Percentiles rank a stretch among this genome's conserved stretches.
Evolutionary conservation across 2,888 invertebrate genomes (phyloP).

Genomic region (Diachrysia chrysitis): DNA sequence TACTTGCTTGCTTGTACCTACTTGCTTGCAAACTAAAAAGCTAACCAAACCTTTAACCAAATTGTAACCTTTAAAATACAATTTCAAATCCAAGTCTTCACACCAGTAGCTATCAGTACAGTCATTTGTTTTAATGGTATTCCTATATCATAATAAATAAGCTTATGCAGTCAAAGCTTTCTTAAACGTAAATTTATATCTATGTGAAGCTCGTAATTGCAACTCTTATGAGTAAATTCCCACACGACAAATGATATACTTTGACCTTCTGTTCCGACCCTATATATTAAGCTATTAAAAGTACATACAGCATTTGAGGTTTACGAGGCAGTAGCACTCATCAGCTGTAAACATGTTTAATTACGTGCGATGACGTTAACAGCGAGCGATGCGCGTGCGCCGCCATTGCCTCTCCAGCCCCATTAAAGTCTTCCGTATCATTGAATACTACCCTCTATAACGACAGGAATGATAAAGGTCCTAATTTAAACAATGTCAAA

Average conservation of each 20-base stretch:
- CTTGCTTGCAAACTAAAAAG: too few species aligned
- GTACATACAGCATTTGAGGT: conserved; percentile 14
- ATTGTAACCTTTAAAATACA: too few species aligned
- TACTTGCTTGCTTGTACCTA: too few species aligned
- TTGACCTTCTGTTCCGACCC: conserved; percentile 20
- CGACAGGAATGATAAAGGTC: neutral
- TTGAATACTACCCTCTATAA: neutral
- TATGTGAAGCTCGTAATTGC: neutral
- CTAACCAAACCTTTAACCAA: too few species aligned
- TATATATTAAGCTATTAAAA: neutral
- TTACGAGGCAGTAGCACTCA: conserved; percentile 41
- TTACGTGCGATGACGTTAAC: conserved; percentile 35
- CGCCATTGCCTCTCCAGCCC: neutral
- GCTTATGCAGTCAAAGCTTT: neutral
- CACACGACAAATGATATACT: neutral
- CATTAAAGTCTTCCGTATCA: conserved; percentile 4
- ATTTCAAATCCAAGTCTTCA: too few species aligned
- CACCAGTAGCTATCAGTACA: too few species aligned
- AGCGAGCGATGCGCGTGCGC: conserved; percentile 40
- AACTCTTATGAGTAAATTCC: neutral
- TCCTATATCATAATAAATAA: neutral
- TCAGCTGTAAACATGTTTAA: conserved; percentile 46
- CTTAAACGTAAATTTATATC: neutral
- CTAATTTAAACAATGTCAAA: too few species aligned
- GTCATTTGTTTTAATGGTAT: too few species aligned